phyloP scores from a whole-genome alignment of 2,888 invertebrate species.

The Busseola fusca region DNA sequence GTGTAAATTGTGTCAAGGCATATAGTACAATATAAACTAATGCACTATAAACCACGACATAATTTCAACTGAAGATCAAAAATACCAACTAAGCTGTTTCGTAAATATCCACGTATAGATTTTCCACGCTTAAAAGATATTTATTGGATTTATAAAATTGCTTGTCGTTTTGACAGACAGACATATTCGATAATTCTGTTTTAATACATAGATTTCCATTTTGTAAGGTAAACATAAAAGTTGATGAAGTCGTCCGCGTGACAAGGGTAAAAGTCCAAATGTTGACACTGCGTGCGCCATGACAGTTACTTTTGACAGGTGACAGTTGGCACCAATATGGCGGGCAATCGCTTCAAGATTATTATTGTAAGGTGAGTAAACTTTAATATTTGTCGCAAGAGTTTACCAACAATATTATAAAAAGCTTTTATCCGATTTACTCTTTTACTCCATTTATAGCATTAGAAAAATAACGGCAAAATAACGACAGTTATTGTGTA shows the following conservation, averaged over 20 bases:
- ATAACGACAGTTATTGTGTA: not conserved
- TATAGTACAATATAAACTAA: too few species aligned
- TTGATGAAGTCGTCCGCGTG: conserved; percentile 53
- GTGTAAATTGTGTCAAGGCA: too few species aligned
- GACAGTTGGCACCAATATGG: conserved; percentile 65
- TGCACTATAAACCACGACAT: not conserved
- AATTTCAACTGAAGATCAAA: not conserved
- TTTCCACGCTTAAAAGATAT: not conserved
- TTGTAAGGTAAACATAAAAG: conserved; percentile 62
- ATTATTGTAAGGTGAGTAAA: conserved; percentile 10
- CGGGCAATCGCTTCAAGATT: conserved; percentile 31
- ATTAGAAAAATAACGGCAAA: not conserved
- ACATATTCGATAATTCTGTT: conserved; percentile 26
- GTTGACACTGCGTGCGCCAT: conserved; percentile 60
- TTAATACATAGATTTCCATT: conserved; percentile 51
- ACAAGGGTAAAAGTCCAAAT: conserved; percentile 68
- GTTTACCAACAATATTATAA: not conserved
- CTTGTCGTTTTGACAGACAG: conserved; percentile 3
- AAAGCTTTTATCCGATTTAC: not conserved
- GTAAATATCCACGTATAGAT: not conserved
- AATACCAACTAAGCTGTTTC: not conserved
- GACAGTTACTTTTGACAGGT: conserved; percentile 67
- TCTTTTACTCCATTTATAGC: not conserved
- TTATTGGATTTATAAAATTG: not conserved
- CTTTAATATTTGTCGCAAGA: not conserved